Percentiles rank a stretch among this genome's conserved stretches.
phyloP scores from a whole-genome alignment of 2,113 vertebrate genomes.

The Platichthys flesus region DNA sequence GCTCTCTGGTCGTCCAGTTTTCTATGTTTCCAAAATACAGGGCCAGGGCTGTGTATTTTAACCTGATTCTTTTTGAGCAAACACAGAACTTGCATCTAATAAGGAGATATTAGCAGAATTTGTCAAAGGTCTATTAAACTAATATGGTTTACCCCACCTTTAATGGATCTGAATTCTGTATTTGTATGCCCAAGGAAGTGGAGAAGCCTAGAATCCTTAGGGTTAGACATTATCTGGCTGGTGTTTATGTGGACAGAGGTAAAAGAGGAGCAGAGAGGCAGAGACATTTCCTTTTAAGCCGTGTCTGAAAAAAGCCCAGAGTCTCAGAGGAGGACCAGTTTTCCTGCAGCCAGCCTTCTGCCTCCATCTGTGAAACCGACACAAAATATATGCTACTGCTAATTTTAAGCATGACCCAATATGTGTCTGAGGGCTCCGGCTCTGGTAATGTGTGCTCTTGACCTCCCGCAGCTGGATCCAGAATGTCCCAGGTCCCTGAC shows the following conservation, averaged over 20 bases:
- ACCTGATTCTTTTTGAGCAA: neutral
- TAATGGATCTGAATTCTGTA: constrained; percentile 19
- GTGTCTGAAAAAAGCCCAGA: constrained; percentile 40
- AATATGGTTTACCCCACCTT: neutral
- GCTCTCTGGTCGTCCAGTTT: too few species aligned
- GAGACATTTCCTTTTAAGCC: constrained; percentile 15
- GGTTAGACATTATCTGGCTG: constrained; percentile 49
- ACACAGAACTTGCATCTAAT: neutral
- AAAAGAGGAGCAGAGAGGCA: constrained; percentile 13
- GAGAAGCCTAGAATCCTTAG: constrained; percentile 30
- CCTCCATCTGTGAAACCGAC: constrained; percentile 50
- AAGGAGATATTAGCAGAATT: neutral
- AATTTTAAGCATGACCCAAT: constrained; percentile 58
- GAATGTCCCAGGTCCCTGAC: constrained; percentile 65
- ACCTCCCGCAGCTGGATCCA: constrained; percentile 49
- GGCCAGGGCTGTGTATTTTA: too few species aligned
- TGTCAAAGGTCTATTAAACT: neutral
- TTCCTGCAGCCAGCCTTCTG: constrained; percentile 26
- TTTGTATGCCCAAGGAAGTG: constrained; percentile 32
- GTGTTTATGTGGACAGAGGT: neutral
- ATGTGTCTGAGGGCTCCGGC: constrained; percentile 22
- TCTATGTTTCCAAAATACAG: too few species aligned
- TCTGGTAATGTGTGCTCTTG: constrained; percentile 54
- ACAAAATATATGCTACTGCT: constrained; percentile 56
- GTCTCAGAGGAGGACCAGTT: constrained; percentile 38